Evolutionary conservation across 2,797 vertebrate genomes (phyloP), one percentile per base, ranked within the genome.

Genomic region (Prunella strophiata): DNA sequence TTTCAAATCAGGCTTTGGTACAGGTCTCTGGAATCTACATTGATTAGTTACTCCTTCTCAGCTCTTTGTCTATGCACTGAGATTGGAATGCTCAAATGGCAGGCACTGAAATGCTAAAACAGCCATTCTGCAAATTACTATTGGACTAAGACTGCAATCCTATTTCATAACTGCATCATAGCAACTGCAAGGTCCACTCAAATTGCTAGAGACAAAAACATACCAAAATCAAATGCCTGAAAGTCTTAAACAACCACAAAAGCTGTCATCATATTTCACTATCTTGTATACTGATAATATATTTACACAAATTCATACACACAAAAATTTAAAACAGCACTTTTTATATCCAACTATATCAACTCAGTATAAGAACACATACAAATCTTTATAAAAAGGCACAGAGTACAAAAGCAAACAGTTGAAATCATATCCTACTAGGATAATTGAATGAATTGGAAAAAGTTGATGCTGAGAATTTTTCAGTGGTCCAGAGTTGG

Each of bases 101-200:
- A 95, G 50, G 59, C 71, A 63, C 48, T 78, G 59, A 88, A 96
- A 76, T 78, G 50, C 76, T 90, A 71, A 52, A 88, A 52, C 50
- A 93, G 52, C 52, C 4, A 1, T 51, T 74, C 88, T 77, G 78
- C 32, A 94, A 97, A 92, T 74, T 23, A 61, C 55, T 87, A 70
- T 89, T 86, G 86, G 76, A 78, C 79, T 84, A 20, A 67, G 16
- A 91, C 52, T 95, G 93, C 85, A 95, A 85, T 55, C 45, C 62
- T 61, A 63, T 75, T 96, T 96, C 65, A 75, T 79, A 95, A 94
- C 73, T 82, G 82, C 59, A 95, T 75, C 89, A 80, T 10, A 90
- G 61, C 74, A 87, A 93, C 42, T 50, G 74, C 66, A 86, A 91
- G 22, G 57, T 93, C 94, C 62, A 66, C 38, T 86, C n/a, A n/a